Conservation (phyloP, 2,888 invertebrate species). For the Busseola fusca region DNA sequence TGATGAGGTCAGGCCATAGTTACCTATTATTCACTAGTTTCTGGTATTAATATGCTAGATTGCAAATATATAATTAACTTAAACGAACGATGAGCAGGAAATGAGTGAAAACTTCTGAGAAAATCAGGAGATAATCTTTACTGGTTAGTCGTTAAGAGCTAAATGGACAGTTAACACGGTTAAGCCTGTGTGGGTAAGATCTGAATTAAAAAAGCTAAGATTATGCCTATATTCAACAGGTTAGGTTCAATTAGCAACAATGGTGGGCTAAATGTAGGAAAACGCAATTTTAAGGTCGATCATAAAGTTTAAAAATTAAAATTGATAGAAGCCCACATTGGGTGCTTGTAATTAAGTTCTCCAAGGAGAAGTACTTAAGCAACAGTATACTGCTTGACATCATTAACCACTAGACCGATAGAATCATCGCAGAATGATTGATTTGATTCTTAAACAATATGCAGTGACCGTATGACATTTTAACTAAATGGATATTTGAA, state of each 20-base stretch:
- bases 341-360: background rate
- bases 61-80: slow-evolving; percentile 15
- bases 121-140: slow-evolving; percentile 40
- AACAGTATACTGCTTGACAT: slow-evolving; percentile 34
- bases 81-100: slow-evolving; percentile 34
- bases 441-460: slow-evolving; percentile 36
- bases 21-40: slow-evolving; percentile 52
- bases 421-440: slow-evolving; percentile 35
- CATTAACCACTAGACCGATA: slow-evolving; percentile 38
- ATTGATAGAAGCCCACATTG: background rate
- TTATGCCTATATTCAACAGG: background rate
- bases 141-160: slow-evolving; percentile 42
- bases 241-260: background rate
- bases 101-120: slow-evolving; percentile 46
- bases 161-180: slow-evolving; percentile 43
- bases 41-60: slow-evolving; percentile 38
- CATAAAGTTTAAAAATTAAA: background rate
- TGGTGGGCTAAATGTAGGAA: background rate
- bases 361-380: slow-evolving; percentile 9
- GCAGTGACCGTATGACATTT: slow-evolving; percentile 27
- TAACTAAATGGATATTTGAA: slow-evolving; percentile 18
- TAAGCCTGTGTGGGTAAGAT: slow-evolving; percentile 23
- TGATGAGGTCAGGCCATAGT: slow-evolving; percentile 49
- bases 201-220: slow-evolving; percentile 11
- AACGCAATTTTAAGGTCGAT: background rate